Base-by-base conservation (phyloP, 2,888 invertebrate genomes). In the Dorcus hopei region DNA sequence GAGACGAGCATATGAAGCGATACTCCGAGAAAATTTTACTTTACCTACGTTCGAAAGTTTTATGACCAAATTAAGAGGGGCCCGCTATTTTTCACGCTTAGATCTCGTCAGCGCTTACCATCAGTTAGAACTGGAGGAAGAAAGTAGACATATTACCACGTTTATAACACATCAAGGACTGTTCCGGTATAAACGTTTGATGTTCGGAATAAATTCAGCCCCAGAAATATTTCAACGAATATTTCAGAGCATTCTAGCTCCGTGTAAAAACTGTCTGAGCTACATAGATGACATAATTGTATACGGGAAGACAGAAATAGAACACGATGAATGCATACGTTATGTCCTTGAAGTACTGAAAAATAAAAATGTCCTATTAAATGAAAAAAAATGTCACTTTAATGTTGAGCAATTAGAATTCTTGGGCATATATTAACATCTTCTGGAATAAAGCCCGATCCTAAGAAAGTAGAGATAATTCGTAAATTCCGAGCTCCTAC, bases 121-220 rank as follows among this genome's bases (percentile, higher is more conserved):
- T 45, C 71, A 73, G 50, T 38, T 74, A 42, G 67, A 66, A 54
- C 51, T 54, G n/a, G 47, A 54, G 14, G 45, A 53, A 7, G 26
- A 33, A 33, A 11, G 47, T 9, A 14, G 38, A 52, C 47, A 14
- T 23, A 54, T 54, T 9, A 54, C 54, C 9, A 54, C 54, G 9
- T 54, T 64, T 45, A 68, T 67, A 9, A 67, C 62, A 5, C 61
- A 65, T 41, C 63, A 61, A 55, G 65, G 66, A 19, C 2, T 19
- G 19, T 19, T 19, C 2, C 19, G 19, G 19, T 2, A 72, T 49
- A 76, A 75, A 58, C 57, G 74, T 9, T 52, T 76, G 2, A 68
- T 75, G 68, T 77, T 77, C 58, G 74, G 74, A 0, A 70, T 75
- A 0, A 71, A 72, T 23, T 75, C 71, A 5, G 69, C 71, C 6